These are phyloP conservation scores for Hyalella azteca DNA, from an alignment of 2,888 invertebrate species.

Conservation along the genomic window DNA sequence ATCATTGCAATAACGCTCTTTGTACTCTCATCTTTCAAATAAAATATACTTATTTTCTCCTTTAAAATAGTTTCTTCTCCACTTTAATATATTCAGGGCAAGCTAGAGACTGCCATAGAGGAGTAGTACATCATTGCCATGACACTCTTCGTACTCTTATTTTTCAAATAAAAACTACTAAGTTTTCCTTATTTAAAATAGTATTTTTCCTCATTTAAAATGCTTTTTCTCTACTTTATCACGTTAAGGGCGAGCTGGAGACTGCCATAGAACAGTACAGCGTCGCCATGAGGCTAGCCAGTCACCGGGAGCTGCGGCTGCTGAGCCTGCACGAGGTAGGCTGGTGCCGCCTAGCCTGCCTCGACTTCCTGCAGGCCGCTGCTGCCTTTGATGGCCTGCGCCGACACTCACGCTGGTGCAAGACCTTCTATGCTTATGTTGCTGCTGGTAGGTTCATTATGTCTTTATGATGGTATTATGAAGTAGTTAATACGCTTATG, in stretches of 20 bases:
- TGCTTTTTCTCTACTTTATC: too few species aligned
- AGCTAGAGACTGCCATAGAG: too few species aligned
- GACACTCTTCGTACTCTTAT: too few species aligned
- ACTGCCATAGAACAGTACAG: slow-evolving; percentile 69
- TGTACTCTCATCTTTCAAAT: too few species aligned
- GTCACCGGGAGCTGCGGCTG: slow-evolving; percentile 71
- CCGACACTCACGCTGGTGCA: slow-evolving; percentile 72
- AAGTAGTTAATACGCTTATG: neutral
- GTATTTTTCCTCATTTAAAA: too few species aligned
- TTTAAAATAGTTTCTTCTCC: too few species aligned
- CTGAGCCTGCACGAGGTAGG: slow-evolving; percentile 72
- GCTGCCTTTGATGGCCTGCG: slow-evolving; percentile 68
- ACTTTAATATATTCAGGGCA: too few species aligned
- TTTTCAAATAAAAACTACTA: too few species aligned
- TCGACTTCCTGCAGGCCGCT: slow-evolving; percentile 69
- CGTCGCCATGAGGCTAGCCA: slow-evolving; percentile 68
- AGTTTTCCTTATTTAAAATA: too few species aligned
- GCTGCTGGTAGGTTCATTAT: slow-evolving; percentile 66
- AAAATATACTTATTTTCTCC: too few species aligned
- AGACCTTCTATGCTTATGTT: slow-evolving; percentile 72
- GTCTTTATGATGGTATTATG: neutral
- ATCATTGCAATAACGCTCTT: too few species aligned
- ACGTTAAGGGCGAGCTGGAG: slow-evolving; percentile 70
- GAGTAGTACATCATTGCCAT: too few species aligned
- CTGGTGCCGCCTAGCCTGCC: slow-evolving; percentile 72